Base-by-base conservation (phyloP, 1,140 invertebrate species). In the Pogonomyrmex barbatus region DNA sequence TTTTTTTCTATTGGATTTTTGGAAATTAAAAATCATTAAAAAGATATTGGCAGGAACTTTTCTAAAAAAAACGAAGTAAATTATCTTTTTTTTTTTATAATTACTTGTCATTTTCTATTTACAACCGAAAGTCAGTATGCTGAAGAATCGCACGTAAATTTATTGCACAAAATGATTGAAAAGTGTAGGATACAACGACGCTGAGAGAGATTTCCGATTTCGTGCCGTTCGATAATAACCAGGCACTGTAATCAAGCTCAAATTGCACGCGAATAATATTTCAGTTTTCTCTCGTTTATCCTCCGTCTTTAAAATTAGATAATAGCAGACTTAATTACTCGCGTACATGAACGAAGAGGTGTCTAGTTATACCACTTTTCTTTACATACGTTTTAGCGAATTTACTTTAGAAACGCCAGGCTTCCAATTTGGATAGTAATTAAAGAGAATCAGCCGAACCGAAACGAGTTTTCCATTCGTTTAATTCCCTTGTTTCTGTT, bases 361-460 rank as follows among this genome's bases (percentile, higher is more conserved):
- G 33, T 79, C 47, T 24, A 47, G 14, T 67, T 78, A 63, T 39
- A 6, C 36, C 77, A 70, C 33, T 81, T 81, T 81, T 68, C 47
- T 56, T 36, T 68, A 14, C 42, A 4, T 45, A 79, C 36, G 77
- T 33, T 70, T 54, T 42, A 39, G 24, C 9, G 12, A 81, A 70
- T 54, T 81, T 81, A 54, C 47, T 42, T 68, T 56, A 52, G 58
- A 63, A 63, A 42, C 4, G n/a, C 4, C 63, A 39, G 45, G n/a
- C 47, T 79, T 79, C 36, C 77, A 79, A 81, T 81, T 68, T 81
- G 63, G 9, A 54, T 68, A 36, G 33, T 68, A 70, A 81, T 81
- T 68, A 70, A 81, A 81, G 70, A 70, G 63, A 47, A 70, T 81
- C 63, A 67, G 12, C 12, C 42, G 30, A 5, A 30, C 3, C 14